phyloP scores from a whole-genome alignment of 2,888 invertebrate genomes.

The Oscheius sp. region DNA sequence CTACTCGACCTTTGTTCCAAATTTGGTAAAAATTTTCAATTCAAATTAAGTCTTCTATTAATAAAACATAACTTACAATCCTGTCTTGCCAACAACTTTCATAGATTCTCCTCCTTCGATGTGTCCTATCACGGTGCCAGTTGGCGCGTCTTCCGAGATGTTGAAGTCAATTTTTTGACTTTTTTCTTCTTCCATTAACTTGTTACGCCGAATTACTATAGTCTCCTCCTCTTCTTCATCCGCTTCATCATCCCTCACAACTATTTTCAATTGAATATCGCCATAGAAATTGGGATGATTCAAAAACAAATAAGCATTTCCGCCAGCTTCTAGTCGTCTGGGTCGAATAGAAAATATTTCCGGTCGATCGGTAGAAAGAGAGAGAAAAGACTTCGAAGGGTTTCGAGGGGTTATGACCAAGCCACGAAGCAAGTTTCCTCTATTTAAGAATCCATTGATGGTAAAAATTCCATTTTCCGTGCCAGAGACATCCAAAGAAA shows the following conservation, averaged over 20 bases:
- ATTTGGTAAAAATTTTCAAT: no score
- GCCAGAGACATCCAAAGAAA: constrained; percentile 10
- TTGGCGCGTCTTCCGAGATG: constrained; percentile 20
- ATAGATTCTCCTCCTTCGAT: neutral
- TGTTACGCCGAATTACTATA: neutral
- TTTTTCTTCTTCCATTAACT: neutral
- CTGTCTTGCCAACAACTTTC: constrained; percentile 24
- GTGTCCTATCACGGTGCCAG: constrained; percentile 19
- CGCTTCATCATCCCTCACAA: neutral
- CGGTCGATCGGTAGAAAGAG: constrained; percentile 10
- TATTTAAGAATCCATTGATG: neutral
- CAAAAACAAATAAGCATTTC: constrained; percentile 27
- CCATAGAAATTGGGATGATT: constrained; percentile 19
- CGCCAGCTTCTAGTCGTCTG: constrained; percentile 6
- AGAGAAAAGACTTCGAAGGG: neutral
- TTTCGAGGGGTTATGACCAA: constrained; percentile 3
- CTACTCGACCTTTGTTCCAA: no score
- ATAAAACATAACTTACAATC: constrained; percentile 2
- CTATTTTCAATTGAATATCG: constrained; percentile 26
- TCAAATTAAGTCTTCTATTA: no score
- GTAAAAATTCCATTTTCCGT: neutral
- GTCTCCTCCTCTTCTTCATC: constrained; percentile 10
- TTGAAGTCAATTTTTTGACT: neutral
- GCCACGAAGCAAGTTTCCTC: constrained; percentile 17
- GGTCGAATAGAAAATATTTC: constrained; percentile 26